phyloP scores from a whole-genome alignment of 2,888 invertebrate species.

The Cepaea hortensis region DNA sequence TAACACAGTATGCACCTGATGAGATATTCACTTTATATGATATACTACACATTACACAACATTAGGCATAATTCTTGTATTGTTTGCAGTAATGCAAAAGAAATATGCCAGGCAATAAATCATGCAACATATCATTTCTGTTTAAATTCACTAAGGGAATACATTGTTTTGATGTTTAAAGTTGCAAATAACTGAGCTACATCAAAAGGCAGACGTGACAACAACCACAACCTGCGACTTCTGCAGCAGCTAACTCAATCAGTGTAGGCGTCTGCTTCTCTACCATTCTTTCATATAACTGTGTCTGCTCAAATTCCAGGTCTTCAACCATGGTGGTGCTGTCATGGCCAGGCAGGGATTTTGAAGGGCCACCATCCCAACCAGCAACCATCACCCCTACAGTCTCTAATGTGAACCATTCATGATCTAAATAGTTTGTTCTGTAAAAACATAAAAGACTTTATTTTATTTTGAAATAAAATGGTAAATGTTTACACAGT shows the following conservation, averaged over 20 bases:
- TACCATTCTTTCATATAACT: slow-evolving; percentile 56
- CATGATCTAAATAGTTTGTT: slow-evolving; percentile 73
- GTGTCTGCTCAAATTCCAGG: slow-evolving; percentile 36
- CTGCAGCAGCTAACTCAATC: slow-evolving; percentile 74
- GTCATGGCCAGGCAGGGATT: slow-evolving; percentile 44
- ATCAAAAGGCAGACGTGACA: too few relatives aligned
- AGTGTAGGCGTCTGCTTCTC: slow-evolving; percentile 64
- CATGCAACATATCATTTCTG: too few relatives aligned
- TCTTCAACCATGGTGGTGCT: slow-evolving; percentile 11
- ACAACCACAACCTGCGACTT: slow-evolving; percentile 64
- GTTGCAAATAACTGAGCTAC: too few relatives aligned
- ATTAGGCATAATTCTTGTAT: too few relatives aligned
- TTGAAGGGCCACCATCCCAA: slow-evolving; percentile 70
- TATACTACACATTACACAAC: too few relatives aligned
- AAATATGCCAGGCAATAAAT: too few relatives aligned
- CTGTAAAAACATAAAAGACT: slow-evolving; percentile 53
- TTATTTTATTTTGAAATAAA: not conserved
- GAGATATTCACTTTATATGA: too few relatives aligned
- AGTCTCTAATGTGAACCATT: slow-evolving; percentile 75
- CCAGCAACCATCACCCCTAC: slow-evolving; percentile 73
- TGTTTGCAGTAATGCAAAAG: too few relatives aligned
- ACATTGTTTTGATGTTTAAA: too few relatives aligned
- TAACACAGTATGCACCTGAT: too few relatives aligned
- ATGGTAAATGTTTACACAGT: too few relatives aligned
- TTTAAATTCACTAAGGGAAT: too few relatives aligned